A percentile compares a stretch with the other conserved stretches of the same genome.
phyloP scores from a whole-genome alignment of 2,888 invertebrate species.

The Eumacrocentrus americanus region DNA sequence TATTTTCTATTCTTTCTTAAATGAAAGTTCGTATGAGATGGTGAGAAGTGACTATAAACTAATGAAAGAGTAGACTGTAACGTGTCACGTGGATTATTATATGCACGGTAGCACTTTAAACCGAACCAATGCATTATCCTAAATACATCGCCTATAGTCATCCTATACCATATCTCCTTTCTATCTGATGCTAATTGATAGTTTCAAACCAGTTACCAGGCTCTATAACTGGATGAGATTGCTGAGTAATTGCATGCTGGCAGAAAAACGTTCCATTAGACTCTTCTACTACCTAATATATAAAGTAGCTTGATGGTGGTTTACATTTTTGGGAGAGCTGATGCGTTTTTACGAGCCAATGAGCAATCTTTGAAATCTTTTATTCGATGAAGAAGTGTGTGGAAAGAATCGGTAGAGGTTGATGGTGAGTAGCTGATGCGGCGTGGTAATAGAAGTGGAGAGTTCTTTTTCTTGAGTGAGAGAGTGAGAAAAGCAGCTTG shows the following conservation, averaged over 20 bases:
- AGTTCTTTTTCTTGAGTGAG: slow-evolving; percentile 34
- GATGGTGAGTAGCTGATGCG: neutral
- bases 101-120: slow-evolving; percentile 27
- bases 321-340: slow-evolving; percentile 1
- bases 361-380: neutral
- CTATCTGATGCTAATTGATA: slow-evolving; percentile 36
- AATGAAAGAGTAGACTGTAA: too few species aligned
- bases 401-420: neutral
- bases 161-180: slow-evolving; percentile 20
- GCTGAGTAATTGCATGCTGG: slow-evolving; percentile 21
- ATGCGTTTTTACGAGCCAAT: neutral
- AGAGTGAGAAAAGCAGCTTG: slow-evolving; percentile 41
- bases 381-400: neutral
- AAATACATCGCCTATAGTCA: neutral
- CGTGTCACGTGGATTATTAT: neutral
- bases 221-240: neutral
- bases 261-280: slow-evolving; percentile 15
- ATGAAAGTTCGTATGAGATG: too few species aligned
- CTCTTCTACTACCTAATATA: neutral
- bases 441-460: slow-evolving; percentile 22
- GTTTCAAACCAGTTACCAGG: slow-evolving; percentile 22
- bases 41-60: too few species aligned
- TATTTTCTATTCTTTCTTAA: neutral
- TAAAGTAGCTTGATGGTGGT: neutral
- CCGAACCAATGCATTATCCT: slow-evolving; percentile 32